These are phyloP conservation scores for Ennomos quercinarius DNA, from an alignment of 2,888 invertebrate species.

Conservation along the genomic window DNA sequence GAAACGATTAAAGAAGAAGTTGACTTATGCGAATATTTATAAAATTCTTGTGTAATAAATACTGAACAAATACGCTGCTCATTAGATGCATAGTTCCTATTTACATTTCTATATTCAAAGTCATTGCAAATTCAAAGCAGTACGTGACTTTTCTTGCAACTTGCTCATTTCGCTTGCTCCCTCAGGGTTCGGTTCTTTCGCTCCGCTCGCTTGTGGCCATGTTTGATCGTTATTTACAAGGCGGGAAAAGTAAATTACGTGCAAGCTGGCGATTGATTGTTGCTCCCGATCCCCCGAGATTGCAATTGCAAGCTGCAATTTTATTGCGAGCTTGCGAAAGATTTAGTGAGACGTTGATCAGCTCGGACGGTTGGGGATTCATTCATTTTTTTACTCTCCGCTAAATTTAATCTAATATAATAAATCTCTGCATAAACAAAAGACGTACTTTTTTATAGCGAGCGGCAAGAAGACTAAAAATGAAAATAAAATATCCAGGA, in stretches of 20 bases:
- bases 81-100: neutral
- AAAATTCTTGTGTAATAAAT: no score
- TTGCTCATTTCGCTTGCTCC: slow-evolving; percentile 22
- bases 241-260: slow-evolving; percentile 74
- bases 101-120: slow-evolving; percentile 17
- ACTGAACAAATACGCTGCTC: no score
- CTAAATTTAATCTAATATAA: no score
- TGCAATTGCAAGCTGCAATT: slow-evolving; percentile 61
- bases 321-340: slow-evolving; percentile 53
- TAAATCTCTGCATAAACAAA: no score
- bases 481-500: neutral
- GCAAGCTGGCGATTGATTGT: slow-evolving; percentile 71
- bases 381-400: neutral
- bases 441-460: no score
- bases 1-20: no score
- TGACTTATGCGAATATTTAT: no score
- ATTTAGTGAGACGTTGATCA: slow-evolving; percentile 35
- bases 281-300: slow-evolving; percentile 59
- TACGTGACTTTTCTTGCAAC: slow-evolving; percentile 13
- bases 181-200: slow-evolving; percentile 6
- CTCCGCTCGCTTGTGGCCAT: slow-evolving; percentile 40
- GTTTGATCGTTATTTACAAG: slow-evolving; percentile 71
- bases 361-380: slow-evolving; percentile 22
- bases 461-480: neutral
- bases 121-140: slow-evolving; percentile 20